Percentiles rank a stretch among this genome's conserved stretches.
Conservation (phyloP, 2,797 vertebrate genomes). For the Anas acuta region DNA sequence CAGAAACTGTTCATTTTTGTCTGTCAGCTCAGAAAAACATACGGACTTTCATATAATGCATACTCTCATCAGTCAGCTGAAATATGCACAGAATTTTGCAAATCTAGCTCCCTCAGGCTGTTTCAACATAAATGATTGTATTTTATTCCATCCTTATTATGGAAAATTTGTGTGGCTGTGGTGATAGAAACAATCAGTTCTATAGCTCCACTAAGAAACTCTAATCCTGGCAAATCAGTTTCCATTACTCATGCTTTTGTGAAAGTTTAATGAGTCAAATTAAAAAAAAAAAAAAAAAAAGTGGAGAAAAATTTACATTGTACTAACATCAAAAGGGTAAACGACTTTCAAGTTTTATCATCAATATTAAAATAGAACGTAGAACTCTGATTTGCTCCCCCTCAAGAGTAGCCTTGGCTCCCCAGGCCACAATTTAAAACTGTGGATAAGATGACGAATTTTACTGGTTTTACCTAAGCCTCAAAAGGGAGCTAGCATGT, state of each 20-base stretch:
- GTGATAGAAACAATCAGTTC: background rate
- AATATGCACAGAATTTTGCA: conserved; percentile 3
- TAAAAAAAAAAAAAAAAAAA: background rate
- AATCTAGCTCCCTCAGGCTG: background rate
- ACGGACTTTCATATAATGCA: background rate
- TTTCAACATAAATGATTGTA: background rate
- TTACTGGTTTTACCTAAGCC: background rate
- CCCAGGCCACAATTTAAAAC: background rate
- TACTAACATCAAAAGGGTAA: background rate
- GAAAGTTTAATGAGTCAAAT: background rate
- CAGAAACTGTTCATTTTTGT: conserved; percentile 22
- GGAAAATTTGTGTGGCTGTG: background rate
- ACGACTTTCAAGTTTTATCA: background rate
- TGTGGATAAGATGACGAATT: background rate
- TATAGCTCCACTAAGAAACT: background rate
- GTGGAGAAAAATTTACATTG: background rate
- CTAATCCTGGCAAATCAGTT: background rate
- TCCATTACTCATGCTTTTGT: background rate
- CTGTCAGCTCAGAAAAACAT: background rate
- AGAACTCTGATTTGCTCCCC: background rate
- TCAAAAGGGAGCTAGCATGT: background rate
- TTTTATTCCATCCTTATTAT: background rate
- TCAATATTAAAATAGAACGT: background rate
- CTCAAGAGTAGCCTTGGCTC: background rate
- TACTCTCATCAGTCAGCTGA: background rate